Conservation (phyloP, 2,113 vertebrate genomes). For the Helogale parvula region DNA sequence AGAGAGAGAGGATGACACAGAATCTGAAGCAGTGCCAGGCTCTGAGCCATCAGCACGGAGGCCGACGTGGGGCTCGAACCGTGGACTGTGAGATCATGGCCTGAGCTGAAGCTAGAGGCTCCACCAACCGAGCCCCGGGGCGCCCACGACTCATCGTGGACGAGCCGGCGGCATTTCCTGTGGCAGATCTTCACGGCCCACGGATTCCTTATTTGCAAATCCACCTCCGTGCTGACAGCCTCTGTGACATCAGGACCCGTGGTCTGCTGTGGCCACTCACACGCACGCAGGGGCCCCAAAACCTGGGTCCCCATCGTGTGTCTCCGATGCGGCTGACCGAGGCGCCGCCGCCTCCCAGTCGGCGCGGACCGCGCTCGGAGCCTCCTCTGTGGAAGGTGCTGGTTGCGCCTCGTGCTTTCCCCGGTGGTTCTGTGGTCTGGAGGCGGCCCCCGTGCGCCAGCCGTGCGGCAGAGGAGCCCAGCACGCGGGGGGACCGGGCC, state of each 20-base stretch:
- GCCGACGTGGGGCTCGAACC: too few relatives aligned
- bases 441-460: not conserved
- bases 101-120: too few relatives aligned
- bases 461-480: not conserved
- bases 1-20: too few relatives aligned
- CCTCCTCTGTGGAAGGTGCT: fast-evolving
- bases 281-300: fast-evolving
- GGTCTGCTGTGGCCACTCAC: fast-evolving
- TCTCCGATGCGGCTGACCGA: too few relatives aligned
- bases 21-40: too few relatives aligned
- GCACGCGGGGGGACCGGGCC: not conserved
- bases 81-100: too few relatives aligned
- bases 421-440: not conserved
- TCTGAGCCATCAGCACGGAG: too few relatives aligned
- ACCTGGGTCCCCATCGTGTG: fast-evolving
- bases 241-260: fast-evolving
- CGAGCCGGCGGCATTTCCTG: fast-evolving
- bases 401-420: not conserved
- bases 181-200: fast-evolving
- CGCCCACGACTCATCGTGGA: too few relatives aligned
- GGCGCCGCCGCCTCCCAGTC: too few relatives aligned
- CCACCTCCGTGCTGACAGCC: too few relatives aligned
- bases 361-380: fast-evolving
- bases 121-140: too few relatives aligned
- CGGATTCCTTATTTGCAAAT: fast-evolving